Conservation (phyloP, 2,797 vertebrate genomes). For the Sebastes iracundus region DNA sequence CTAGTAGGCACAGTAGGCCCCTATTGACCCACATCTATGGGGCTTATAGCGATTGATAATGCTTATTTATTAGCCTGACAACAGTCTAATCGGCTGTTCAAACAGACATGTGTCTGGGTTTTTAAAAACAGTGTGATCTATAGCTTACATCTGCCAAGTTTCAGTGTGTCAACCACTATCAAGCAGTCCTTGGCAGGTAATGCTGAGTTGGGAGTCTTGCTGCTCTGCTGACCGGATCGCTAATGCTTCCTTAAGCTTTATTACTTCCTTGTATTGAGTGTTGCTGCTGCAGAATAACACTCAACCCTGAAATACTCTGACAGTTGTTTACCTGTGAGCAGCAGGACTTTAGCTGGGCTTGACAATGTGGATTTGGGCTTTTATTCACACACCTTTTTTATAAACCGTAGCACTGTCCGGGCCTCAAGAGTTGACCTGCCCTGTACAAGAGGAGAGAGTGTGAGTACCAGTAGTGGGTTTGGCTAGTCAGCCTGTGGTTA, state of each 20-base stretch:
- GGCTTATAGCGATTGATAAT: too few relatives aligned
- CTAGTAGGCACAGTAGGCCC: too few relatives aligned
- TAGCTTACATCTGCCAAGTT: constrained; percentile 27
- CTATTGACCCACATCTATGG: too few relatives aligned
- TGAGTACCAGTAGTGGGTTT: constrained; percentile 40
- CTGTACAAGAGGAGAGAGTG: constrained; percentile 27
- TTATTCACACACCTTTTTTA: constrained; percentile 26
- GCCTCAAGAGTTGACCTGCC: constrained; percentile 40
- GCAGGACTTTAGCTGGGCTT: constrained; percentile 18
- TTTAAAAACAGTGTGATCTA: not conserved
- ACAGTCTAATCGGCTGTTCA: too few relatives aligned
- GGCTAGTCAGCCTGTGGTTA: constrained; percentile 62
- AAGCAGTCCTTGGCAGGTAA: constrained; percentile 44
- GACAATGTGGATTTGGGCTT: constrained; percentile 26
- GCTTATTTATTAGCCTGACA: too few relatives aligned
- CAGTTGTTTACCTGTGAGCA: constrained; percentile 34
- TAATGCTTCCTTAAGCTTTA: constrained; percentile 59
- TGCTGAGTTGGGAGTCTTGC: constrained; percentile 52
- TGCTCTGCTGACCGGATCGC: constrained; percentile 47
- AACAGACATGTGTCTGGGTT: not conserved
- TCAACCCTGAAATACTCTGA: constrained; percentile 12
- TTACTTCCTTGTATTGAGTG: constrained; percentile 56
- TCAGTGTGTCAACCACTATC: constrained; percentile 11
- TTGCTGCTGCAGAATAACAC: constrained; percentile 40
- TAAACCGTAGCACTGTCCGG: not conserved